These are phyloP conservation scores for Tromatobia lineatoria DNA, from an alignment of 2,888 invertebrate genomes.

Conservation along the genomic window DNA sequence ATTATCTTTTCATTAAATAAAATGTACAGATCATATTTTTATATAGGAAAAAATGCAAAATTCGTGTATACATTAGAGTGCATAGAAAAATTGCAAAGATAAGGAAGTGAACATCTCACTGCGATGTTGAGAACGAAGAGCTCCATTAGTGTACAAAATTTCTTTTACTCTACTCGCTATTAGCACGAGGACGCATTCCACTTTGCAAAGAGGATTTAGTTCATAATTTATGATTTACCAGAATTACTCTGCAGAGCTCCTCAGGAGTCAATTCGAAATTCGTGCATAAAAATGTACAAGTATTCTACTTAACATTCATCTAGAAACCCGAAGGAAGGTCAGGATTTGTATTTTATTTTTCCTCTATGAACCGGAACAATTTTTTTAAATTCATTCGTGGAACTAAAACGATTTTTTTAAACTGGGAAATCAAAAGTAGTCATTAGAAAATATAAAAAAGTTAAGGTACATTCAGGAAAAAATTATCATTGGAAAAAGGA, in stretches of 20 bases:
- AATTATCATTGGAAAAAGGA: too few species aligned
- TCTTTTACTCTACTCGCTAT: constrained; percentile 14
- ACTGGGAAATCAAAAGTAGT: too few species aligned
- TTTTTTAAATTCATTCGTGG: too few species aligned
- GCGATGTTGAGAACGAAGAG: constrained; percentile 5
- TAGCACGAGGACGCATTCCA: neutral
- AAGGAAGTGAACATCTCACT: neutral
- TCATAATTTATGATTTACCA: neutral
- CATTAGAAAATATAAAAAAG: too few species aligned
- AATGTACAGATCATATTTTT: neutral
- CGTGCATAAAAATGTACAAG: neutral
- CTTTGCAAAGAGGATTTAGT: constrained; percentile 10
- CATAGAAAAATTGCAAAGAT: neutral
- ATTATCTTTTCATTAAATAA: neutral
- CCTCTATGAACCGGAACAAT: too few species aligned
- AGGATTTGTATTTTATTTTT: too few species aligned
- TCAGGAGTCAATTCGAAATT: neutral
- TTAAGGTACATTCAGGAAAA: too few species aligned
- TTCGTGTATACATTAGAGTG: too few species aligned
- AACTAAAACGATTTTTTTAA: too few species aligned
- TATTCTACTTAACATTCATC: neutral
- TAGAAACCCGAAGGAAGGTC: too few species aligned
- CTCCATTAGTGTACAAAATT: constrained; percentile 1
- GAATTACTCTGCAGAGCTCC: neutral
- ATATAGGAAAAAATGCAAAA: neutral